A percentile compares a stretch with the other conserved stretches of the same genome.
Evolutionary conservation across 53 echinoderm and acorn worm species (phyloP).

Genomic region (Echinometra lucunter): DNA sequence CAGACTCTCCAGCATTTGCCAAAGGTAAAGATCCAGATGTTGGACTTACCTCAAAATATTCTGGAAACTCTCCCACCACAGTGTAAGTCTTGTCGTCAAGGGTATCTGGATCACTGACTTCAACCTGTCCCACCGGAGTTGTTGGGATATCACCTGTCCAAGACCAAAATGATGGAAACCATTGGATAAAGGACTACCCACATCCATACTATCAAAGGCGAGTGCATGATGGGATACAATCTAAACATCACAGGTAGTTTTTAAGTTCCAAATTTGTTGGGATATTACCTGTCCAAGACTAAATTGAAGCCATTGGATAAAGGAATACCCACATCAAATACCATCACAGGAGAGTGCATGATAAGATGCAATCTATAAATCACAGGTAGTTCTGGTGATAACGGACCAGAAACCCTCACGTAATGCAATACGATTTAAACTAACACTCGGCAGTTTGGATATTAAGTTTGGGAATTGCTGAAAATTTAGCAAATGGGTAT

Average conservation of each 20-base stretch:
- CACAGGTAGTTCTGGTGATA: too few relatives aligned
- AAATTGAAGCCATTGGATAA: not conserved
- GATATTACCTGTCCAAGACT: conserved; percentile 75
- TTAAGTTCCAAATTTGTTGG: conserved; percentile 78
- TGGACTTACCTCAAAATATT: conserved; percentile 77
- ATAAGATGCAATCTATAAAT: too few relatives aligned
- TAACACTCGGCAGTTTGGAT: too few relatives aligned
- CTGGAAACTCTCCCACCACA: conserved; percentile 40
- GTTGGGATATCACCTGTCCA: conserved; percentile 85
- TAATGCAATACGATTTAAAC: too few relatives aligned
- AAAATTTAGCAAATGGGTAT: too few relatives aligned
- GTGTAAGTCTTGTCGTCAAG: conserved; percentile 89
- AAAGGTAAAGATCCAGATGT: not conserved
- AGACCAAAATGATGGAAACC: not conserved
- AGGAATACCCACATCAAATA: not conserved
- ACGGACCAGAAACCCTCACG: too few relatives aligned
- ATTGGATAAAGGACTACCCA: not conserved
- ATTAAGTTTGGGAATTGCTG: too few relatives aligned
- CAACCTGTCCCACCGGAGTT: conserved; percentile 81
- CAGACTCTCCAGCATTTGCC: not conserved
- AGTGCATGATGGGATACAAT: too few relatives aligned
- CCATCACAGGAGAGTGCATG: too few relatives aligned
- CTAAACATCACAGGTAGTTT: too few relatives aligned
- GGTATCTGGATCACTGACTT: conserved; percentile 78
- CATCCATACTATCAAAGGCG: too few relatives aligned